Evolutionary conservation across 2,113 vertebrate species (phyloP).

Genomic region (Tapirus terrestris): DNA sequence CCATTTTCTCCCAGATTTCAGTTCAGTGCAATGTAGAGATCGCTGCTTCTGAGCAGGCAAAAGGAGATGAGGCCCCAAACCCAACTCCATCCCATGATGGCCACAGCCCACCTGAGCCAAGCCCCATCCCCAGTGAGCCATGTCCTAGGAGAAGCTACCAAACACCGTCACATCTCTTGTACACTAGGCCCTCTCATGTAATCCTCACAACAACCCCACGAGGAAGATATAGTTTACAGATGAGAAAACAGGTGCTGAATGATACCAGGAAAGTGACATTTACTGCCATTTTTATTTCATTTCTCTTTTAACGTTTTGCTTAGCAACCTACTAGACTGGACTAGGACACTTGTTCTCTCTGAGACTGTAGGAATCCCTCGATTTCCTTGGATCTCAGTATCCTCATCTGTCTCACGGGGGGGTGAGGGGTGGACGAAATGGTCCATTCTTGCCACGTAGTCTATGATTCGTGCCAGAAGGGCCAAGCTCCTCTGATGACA

Average conservation of each 20-base stretch:
- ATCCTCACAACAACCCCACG: not conserved
- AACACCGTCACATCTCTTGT: not conserved
- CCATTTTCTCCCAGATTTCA: not conserved
- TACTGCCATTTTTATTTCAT: not conserved
- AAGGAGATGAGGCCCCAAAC: not conserved
- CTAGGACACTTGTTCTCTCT: not conserved
- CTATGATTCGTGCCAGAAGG: not conserved
- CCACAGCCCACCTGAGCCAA: not conserved
- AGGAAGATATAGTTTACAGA: not conserved
- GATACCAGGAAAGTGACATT: not conserved
- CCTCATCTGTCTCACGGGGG: not conserved
- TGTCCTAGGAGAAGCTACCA: not conserved
- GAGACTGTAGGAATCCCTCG: not conserved
- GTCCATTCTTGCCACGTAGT: slow-evolving; percentile 17
- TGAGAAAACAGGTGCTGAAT: not conserved
- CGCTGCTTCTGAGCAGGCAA: not conserved
- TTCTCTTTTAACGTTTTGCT: not conserved
- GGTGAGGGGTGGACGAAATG: fast-evolving
- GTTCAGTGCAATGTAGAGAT: not conserved
- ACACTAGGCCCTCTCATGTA: not conserved
- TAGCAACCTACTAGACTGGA: not conserved
- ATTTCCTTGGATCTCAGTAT: not conserved
- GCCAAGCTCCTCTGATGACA: not conserved
- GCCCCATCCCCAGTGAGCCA: not conserved
- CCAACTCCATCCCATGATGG: not conserved